Conservation (phyloP, 1,140 invertebrate genomes). For the Drosophila subpulchrella region DNA sequence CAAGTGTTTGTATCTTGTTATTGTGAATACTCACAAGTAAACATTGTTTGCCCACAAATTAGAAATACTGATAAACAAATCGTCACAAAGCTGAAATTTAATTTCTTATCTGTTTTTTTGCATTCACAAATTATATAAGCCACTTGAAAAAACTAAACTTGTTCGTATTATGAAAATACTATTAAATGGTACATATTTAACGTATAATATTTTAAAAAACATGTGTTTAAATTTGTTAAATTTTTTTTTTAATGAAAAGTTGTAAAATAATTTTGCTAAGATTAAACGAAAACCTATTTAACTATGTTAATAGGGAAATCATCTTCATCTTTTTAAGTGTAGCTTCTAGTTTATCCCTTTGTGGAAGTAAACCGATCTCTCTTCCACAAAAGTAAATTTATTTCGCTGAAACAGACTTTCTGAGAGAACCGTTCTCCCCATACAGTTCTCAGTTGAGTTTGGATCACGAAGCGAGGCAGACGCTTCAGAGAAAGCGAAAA, state of each 20-base stretch:
- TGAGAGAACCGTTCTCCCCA: not conserved
- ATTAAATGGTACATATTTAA: not conserved
- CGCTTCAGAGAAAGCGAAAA: not conserved
- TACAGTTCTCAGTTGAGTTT: slow-evolving; percentile 21
- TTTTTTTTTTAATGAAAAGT: not conserved
- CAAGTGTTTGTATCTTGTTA: not conserved
- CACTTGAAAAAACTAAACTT: not conserved
- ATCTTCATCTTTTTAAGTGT: not conserved
- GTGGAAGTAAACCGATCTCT: not conserved
- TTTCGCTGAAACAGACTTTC: not conserved
- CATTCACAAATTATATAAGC: not conserved
- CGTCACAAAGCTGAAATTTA: not conserved
- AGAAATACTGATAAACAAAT: slow-evolving; percentile 35
- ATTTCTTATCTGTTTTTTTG: slow-evolving; percentile 26
- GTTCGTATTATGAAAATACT: too few species aligned
- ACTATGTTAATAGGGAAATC: too few species aligned
- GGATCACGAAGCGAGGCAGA: slow-evolving; percentile 16
- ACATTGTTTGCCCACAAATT: slow-evolving; percentile 4
- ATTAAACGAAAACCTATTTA: too few species aligned
- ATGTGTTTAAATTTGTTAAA: not conserved
- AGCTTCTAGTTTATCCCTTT: not conserved
- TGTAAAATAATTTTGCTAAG: too few species aligned
- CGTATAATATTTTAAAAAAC: too few species aligned
- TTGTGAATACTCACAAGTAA: not conserved
- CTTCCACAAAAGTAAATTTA: not conserved